Percentiles rank a stretch among this genome's conserved stretches.
Evolutionary conservation across 2,113 vertebrate genomes (phyloP).

Genomic region (Ptilonorhynchus violaceus): DNA sequence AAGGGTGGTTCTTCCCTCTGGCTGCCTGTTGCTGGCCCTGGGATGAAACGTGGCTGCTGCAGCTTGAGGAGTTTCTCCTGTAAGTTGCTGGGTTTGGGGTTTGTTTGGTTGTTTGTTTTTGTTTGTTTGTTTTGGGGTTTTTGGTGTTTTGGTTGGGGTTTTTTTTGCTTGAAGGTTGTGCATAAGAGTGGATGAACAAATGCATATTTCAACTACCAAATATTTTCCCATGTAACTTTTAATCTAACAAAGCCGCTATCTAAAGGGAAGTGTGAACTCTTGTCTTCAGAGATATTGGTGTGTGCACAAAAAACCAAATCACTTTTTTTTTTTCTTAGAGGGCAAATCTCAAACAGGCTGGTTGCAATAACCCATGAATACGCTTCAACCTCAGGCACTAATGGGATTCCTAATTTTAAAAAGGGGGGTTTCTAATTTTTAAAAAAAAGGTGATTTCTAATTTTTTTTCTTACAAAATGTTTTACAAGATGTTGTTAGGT

Average conservation of each 20-base stretch:
- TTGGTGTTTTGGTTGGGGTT: neutral
- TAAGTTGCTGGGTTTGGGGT: neutral
- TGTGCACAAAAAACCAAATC: fast-evolving
- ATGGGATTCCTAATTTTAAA: neutral
- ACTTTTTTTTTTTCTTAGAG: no score
- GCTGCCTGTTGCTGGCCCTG: neutral
- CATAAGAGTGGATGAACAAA: neutral
- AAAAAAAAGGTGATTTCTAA: neutral
- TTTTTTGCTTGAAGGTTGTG: neutral
- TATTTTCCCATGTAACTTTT: neutral
- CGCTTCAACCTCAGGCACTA: neutral
- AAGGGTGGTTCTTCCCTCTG: neutral
- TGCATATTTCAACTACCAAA: fast-evolving
- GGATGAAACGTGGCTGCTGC: fast-evolving
- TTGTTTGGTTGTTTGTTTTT: neutral
- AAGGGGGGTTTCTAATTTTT: neutral
- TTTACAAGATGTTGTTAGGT: neutral
- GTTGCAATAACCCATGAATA: fast-evolving
- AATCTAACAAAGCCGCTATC: neutral
- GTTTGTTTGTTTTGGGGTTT: neutral
- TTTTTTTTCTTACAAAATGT: no score
- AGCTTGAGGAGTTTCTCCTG: neutral
- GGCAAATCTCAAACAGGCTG: neutral
- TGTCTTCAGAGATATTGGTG: fast-evolving
- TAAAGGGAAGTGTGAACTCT: fast-evolving